phyloP scores from a whole-genome alignment of 2,797 vertebrate genomes.

The Rhyacichthys aspro region DNA sequence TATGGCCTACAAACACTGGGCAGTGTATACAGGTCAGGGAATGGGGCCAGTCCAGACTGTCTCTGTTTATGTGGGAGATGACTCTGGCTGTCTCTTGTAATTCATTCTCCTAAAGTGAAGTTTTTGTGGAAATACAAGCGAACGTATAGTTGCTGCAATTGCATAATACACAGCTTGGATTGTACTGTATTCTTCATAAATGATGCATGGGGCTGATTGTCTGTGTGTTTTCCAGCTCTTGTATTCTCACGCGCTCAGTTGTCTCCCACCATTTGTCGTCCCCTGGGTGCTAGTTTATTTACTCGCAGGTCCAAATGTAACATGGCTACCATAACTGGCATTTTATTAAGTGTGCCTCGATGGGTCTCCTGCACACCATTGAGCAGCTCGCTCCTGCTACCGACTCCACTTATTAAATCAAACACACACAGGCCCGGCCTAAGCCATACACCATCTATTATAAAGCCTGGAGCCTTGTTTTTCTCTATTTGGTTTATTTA shows the following conservation, averaged over 20 bases:
- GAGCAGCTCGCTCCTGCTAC: conserved; percentile 28
- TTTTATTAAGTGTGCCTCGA: conserved; percentile 41
- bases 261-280: conserved; percentile 48
- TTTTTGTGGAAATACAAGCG: not conserved
- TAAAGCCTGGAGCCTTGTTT: conserved; percentile 12
- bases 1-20: conserved; percentile 10
- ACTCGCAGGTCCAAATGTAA: conserved; percentile 39
- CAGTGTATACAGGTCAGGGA: conserved; percentile 8
- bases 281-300: conserved; percentile 40
- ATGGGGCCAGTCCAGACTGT: conserved; percentile 5
- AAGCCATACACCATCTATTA: conserved; percentile 5
- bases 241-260: conserved; percentile 30
- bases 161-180: conserved; percentile 1
- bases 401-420: conserved; percentile 36
- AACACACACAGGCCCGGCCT: not conserved
- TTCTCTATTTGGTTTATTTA: conserved; percentile 4
- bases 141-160: conserved; percentile 10
- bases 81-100: conserved; percentile 11
- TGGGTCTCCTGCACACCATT: conserved; percentile 32
- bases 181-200: conserved; percentile 3
- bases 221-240: conserved; percentile 6
- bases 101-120: not conserved
- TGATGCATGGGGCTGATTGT: not conserved
- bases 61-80: conserved; percentile 17
- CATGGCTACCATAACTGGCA: conserved; percentile 36